These are phyloP conservation scores for Melinaea marsaeus DNA, from an alignment of 2,888 invertebrate species.

Conservation along the genomic window DNA sequence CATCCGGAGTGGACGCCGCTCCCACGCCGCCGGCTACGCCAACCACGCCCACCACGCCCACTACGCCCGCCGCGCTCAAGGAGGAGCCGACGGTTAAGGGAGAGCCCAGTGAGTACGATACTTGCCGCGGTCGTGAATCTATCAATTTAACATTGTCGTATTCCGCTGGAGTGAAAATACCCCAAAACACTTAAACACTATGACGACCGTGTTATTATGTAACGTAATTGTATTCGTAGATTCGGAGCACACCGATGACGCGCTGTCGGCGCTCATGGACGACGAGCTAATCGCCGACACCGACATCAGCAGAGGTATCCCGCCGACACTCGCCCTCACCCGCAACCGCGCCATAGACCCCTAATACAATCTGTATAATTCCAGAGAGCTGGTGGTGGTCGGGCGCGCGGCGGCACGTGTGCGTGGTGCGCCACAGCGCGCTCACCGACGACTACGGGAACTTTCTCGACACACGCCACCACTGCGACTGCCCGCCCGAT, in stretches of 20 bases:
- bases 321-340: too few species aligned
- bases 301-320: conserved; percentile 61
- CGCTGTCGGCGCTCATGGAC: conserved; percentile 67
- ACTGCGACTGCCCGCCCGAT: conserved; percentile 60
- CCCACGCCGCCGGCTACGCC: conserved; percentile 52
- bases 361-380: neutral
- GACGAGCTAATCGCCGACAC: conserved; percentile 67
- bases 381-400: conserved; percentile 62
- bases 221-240: conserved; percentile 39
- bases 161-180: too few species aligned
- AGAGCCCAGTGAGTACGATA: conserved; percentile 42
- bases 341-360: too few species aligned
- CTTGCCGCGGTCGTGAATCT: too few species aligned
- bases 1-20: conserved; percentile 34
- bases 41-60: conserved; percentile 55
- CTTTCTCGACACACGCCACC: conserved; percentile 66
- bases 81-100: conserved; percentile 50
- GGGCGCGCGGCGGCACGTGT: conserved; percentile 62
- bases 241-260: conserved; percentile 62
- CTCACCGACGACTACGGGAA: conserved; percentile 76
- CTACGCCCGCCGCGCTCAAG: conserved; percentile 39
- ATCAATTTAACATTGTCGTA: too few species aligned
- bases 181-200: neutral
- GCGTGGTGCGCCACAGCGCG: conserved; percentile 63
- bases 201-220: neutral